Conservation (phyloP, 2,113 vertebrate genomes). For the Solea senegalensis region DNA sequence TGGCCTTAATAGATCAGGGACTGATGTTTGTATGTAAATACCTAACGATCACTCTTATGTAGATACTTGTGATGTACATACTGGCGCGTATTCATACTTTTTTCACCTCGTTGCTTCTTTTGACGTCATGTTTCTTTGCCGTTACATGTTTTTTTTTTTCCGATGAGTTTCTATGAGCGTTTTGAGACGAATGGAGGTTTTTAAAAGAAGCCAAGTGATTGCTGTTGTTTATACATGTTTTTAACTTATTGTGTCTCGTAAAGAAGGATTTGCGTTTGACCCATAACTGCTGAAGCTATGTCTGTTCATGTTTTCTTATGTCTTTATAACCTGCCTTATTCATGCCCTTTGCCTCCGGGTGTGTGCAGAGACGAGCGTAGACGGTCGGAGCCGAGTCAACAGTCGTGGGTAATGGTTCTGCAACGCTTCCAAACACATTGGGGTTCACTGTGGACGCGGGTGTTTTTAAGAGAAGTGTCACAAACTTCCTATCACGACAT, state of each 20-base stretch:
- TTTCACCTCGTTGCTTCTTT: slow-evolving; percentile 51
- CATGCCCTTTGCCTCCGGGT: slow-evolving; percentile 69
- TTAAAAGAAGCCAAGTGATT: slow-evolving; percentile 64
- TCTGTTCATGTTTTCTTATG: slow-evolving; percentile 41
- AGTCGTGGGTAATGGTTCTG: slow-evolving; percentile 4
- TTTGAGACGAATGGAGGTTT: slow-evolving; percentile 40
- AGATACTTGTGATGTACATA: slow-evolving; percentile 65
- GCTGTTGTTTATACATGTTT: slow-evolving; percentile 56
- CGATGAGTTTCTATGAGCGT: slow-evolving; percentile 15
- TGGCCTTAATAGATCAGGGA: slow-evolving; percentile 85
- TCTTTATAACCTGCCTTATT: slow-evolving; percentile 77
- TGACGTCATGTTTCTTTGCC: slow-evolving; percentile 56
- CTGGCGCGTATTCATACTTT: slow-evolving; percentile 51
- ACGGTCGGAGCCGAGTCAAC: slow-evolving; percentile 9
- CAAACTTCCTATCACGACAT: slow-evolving; percentile 25
- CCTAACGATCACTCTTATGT: slow-evolving; percentile 65
- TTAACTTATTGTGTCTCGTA: slow-evolving; percentile 61
- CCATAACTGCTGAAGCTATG: slow-evolving; percentile 26
- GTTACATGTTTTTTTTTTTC: slow-evolving; percentile 42
- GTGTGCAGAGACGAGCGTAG: slow-evolving; percentile 43
- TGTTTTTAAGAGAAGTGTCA: slow-evolving; percentile 7
- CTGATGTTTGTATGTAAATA: slow-evolving; percentile 78
- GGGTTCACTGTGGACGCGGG: slow-evolving; percentile 19
- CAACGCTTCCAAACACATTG: slow-evolving; percentile 18
- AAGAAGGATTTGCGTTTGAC: slow-evolving; percentile 27